Evolutionary conservation across 2,113 vertebrate species (phyloP), one percentile per base, ranked within the genome.

Genomic region (Thamnophis sirtalis): DNA sequence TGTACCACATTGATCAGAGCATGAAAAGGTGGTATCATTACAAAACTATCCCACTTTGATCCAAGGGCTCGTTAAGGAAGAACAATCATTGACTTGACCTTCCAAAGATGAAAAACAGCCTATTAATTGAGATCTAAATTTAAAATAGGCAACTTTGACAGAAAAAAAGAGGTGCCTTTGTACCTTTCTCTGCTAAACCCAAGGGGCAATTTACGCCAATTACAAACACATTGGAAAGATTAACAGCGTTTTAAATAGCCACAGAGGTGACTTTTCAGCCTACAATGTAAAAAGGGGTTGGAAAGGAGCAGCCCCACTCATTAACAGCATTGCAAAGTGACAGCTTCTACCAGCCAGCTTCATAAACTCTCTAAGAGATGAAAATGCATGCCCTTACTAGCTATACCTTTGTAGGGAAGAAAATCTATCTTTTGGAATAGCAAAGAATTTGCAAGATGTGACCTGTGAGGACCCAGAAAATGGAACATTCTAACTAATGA

Each of bases 51-150:
- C 93, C 0, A 93, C 85, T 93, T 95, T 93, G 92, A 95, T 89
- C 51, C 84, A 28, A 89, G 93, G 92, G 53, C 92, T 93, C 90
- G 53, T 92, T 94, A 92, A 33, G 0, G 3, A 90, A 86, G 38
- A 73, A 88, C 0, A 1, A 3, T 88, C 95, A 94, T 86, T 84
- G 93, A 92, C n/a, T 87, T 93, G 93, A 95, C 94, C 94, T 95
- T 86, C 49, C 90, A 73, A 93, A 94, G 95, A 93, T 0, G 88
- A 93, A 89, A 93, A 93, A 92, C 93, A 93, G 92, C 94, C 93
- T 94, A 96, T 96, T 96, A 96, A 96, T 94, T 94, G 92, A 95
- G 63, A 92, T 93, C 89, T 87, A 86, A 92, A 22, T 94, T 84
- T 80, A 90, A 93, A 87, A 93, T 60, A 19, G 63, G 87, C 26